Evolutionary conservation across 2,888 invertebrate genomes (phyloP), one percentile per base, ranked within the genome.

Genomic region (Philaethria dido): DNA sequence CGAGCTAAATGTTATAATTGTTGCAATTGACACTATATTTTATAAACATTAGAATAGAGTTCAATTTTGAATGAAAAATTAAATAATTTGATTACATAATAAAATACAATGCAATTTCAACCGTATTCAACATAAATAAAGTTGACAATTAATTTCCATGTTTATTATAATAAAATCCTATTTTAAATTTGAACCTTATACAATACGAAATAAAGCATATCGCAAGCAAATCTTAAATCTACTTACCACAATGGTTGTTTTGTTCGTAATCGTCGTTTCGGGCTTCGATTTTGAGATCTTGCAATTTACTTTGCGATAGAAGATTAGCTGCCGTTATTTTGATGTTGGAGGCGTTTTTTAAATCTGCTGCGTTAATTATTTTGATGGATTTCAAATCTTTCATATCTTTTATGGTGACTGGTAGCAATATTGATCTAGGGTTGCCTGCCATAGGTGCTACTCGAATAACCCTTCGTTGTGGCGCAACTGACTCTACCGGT

Each of bases 381-480:
- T 96, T 95, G 65, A 95, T 95, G 0, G 95, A 94, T 74, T 94
- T 95, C 65, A 96, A 93, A 79, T 95, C 95, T 83, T 95, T 95
- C 87, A 95, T 94, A 68, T 95, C 94, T 75, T 95, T 95, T 57
- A 95, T 86, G 42, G 94, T 95, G 6, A 96, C 94, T 0, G 96
- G 96, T 22, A 96, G 88, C 16, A 96, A 87, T 69, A 96, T 94
- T 0, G 96, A 95, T 16, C 96, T 88, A 4, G 94, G 93, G 77
- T 93, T 93, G 3, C 93, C 92, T 1, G 88, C 87, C 87, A 93
- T 88, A 0, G 93, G 92, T 0, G 93, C 89, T 0, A 91, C 92
- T 39, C 92, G 75, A 13, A 92, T 90, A 5, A 90, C 89, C 69
- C 91, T 82, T 4, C 92, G 72, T 62, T 91, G 92, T 0, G 91